Conservation (phyloP, 2,113 vertebrate species). For the Antechinus stuartii region DNA sequence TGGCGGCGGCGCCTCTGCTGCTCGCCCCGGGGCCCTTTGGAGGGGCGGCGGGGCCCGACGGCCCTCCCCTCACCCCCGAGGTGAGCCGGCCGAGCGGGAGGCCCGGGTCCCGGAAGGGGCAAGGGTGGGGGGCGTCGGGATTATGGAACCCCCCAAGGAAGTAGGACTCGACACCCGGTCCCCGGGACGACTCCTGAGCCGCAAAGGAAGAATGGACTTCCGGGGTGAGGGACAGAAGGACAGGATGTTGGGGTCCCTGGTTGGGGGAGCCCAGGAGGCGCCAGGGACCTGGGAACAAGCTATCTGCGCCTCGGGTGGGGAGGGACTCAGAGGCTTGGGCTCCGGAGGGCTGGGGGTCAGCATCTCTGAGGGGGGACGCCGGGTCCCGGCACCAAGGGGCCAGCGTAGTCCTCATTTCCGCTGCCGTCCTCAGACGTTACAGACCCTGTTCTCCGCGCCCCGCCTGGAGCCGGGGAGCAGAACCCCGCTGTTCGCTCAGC, state of each 20-base stretch:
- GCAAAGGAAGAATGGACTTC: neutral
- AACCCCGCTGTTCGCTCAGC: slow-evolving; percentile 87
- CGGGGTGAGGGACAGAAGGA: too few relatives aligned
- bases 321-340: neutral
- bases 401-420: neutral
- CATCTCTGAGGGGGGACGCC: neutral
- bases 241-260: too few relatives aligned
- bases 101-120: neutral
- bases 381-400: too few relatives aligned
- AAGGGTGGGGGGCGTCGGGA: neutral
- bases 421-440: slow-evolving; percentile 83
- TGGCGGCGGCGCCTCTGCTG: slow-evolving; percentile 90
- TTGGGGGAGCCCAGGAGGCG: neutral
- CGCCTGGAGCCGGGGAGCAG: slow-evolving; percentile 88
- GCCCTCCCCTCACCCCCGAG: slow-evolving; percentile 89
- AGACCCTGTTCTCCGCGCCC: slow-evolving; percentile 90
- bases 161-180: neutral
- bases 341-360: too few relatives aligned
- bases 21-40: slow-evolving; percentile 91
- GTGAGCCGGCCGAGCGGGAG: slow-evolving; percentile 75
- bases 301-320: too few relatives aligned
- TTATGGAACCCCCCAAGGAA: neutral
- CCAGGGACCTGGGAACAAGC: neutral
- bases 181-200: neutral
- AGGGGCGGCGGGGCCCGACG: slow-evolving; percentile 86